Evolutionary conservation across 35 echinoderm and acorn worm species (phyloP), one percentile per base, ranked within the genome.

Genomic region (Ptychodera flava): DNA sequence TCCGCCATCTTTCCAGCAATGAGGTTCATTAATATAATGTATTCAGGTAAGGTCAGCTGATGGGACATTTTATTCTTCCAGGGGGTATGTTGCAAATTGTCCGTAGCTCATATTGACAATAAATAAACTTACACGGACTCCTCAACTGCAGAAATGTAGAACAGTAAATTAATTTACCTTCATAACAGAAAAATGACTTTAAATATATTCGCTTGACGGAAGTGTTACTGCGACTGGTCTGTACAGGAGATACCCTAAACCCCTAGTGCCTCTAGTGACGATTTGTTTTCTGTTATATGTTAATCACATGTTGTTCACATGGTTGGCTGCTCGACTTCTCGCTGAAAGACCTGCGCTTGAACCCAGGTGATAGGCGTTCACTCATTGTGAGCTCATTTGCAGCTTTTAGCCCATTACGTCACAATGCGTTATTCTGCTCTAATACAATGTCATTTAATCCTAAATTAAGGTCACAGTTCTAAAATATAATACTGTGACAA

Each of bases 1-100:
- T 97, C 95, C 52, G 88, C 92, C 53, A 87, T 89, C 81, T 88
- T 92, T 87, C 88, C 86, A 82, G 90, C 83, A 33, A 83, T 83
- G 34, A 36, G n/a, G 82, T 64, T 12, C 22, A 64, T 64, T 64
- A 64, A 64, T 22, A 64, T 64, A 64, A 64, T 64, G 6, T 64
- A 64, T 64, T 64, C 45, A 64, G 45, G 22, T 22, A 64, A 64
- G 45, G 45, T 64, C 45, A 64, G 22, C n/a, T n/a, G n/a, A n/a
- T n/a, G 22, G 45, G 22, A 6, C 22, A 64, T 64, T 64, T 22
- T 64, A 64, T 64, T 64, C 22, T 64, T 22, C 22, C 6, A 64
- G 22, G 45, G 45, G 45, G 45, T 64, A 64, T 64, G 45, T 64
- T 64, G 45, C 22, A 22, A n/a, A n/a, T n/a, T n/a, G n/a, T n/a